A percentile compares a stretch with the other conserved stretches of the same genome.
Conservation (phyloP, 2,797 vertebrate genomes). For the Falco columbarius region DNA sequence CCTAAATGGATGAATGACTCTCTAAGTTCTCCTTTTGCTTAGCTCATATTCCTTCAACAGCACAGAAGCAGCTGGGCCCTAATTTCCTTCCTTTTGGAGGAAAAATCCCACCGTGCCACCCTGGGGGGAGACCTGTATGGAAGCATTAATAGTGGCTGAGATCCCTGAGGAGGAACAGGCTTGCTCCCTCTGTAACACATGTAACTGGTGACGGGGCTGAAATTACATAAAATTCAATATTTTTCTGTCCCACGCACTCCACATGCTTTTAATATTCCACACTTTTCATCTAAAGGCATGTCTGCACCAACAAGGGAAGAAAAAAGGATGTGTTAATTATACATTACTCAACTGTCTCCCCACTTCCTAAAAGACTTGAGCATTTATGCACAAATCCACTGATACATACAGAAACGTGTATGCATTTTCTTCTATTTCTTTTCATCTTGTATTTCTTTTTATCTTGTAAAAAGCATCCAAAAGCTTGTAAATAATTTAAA, state of each 20-base stretch:
- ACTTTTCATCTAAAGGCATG: not conserved
- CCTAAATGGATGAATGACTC: not conserved
- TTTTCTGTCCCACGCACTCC: not conserved
- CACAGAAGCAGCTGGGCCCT: not conserved
- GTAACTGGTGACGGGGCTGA: not conserved
- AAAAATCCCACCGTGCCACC: accelerated
- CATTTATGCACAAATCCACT: not conserved
- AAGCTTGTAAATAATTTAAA: not conserved
- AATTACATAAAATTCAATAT: not conserved
- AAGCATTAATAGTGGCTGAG: not conserved
- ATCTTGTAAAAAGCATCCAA: not conserved
- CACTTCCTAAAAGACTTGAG: slow-evolving; percentile 1
- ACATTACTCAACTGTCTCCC: slow-evolving; percentile 13
- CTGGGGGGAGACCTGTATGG: not conserved
- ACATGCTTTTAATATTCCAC: not conserved
- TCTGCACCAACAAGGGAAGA: not conserved
- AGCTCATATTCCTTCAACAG: not conserved
- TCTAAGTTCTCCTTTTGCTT: not conserved
- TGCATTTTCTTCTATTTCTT: not conserved
- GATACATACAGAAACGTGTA: not conserved
- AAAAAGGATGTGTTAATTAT: slow-evolving; percentile 38
- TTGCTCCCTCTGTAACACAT: not conserved
- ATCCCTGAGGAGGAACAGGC: not conserved
- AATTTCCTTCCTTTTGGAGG: not conserved
- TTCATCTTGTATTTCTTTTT: not conserved